Evolutionary conservation across 2,797 vertebrate species (phyloP).

Genomic region (Amazonetta brasiliensis): DNA sequence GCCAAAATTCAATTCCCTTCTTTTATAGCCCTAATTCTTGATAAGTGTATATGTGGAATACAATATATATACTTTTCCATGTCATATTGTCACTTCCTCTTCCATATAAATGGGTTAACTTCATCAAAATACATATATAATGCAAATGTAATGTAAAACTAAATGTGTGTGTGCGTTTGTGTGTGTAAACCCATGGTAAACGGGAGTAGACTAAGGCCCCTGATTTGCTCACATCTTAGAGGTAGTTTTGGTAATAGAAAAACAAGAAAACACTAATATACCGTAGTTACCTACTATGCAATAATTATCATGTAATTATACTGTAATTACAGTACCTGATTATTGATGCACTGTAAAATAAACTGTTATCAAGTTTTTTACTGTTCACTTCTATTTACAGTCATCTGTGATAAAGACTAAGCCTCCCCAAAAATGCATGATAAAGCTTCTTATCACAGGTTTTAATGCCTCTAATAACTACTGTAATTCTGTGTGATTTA

Average conservation of each 20-base stretch:
- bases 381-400: conserved; percentile 70
- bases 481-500: conserved; percentile 75
- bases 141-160: neutral
- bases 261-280: conserved; percentile 7
- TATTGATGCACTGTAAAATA: conserved; percentile 66
- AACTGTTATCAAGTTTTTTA: conserved; percentile 53
- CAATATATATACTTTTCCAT: neutral
- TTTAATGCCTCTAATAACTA: conserved; percentile 73
- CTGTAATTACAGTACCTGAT: conserved; percentile 64
- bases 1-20: neutral
- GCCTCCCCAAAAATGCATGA: conserved; percentile 64
- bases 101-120: neutral
- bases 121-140: neutral
- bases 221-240: neutral
- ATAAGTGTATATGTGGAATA: neutral
- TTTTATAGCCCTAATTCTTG: neutral
- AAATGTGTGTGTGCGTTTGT: too few relatives aligned
- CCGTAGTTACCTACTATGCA: conserved; percentile 18
- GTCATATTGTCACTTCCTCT: neutral
- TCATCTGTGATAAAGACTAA: conserved; percentile 63
- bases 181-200: neutral
- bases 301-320: conserved; percentile 48
- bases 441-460: conserved; percentile 70
- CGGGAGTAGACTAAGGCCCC: neutral
- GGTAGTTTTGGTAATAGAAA: neutral